Percentiles rank a stretch among this genome's conserved stretches.
Conservation (phyloP, 2,888 invertebrate genomes). For the Hecatera dysodea region DNA sequence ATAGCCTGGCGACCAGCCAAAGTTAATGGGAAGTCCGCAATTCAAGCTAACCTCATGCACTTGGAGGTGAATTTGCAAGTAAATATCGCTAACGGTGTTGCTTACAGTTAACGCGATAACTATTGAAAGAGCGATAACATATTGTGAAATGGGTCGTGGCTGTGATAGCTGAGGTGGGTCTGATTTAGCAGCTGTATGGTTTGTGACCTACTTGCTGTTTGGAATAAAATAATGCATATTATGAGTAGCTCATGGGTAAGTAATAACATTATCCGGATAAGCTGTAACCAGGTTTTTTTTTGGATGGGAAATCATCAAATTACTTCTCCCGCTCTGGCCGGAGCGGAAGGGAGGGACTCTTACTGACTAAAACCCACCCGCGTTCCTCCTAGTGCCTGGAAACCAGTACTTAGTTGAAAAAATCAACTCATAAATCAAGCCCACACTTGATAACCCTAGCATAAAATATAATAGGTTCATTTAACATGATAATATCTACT, state of each 20-base stretch:
- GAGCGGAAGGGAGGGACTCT: too few relatives aligned
- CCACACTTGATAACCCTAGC: neutral
- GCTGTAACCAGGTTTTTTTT: too few relatives aligned
- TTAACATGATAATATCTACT: neutral
- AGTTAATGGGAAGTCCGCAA: conserved; percentile 9
- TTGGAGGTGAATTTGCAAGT: conserved; percentile 46
- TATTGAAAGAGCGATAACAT: conserved; percentile 54
- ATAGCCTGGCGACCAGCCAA: conserved; percentile 44
- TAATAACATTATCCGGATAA: too few relatives aligned
- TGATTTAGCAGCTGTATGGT: neutral
- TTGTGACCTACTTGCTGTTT: neutral
- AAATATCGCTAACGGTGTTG: conserved; percentile 50
- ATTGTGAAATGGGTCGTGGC: conserved; percentile 44
- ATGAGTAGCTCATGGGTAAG: too few relatives aligned
- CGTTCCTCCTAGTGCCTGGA: too few relatives aligned
- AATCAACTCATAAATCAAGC: too few relatives aligned
- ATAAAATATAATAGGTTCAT: neutral
- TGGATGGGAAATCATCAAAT: too few relatives aligned
- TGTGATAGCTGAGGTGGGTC: conserved; percentile 9
- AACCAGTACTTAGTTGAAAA: too few relatives aligned
- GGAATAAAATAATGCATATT: neutral
- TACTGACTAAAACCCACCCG: too few relatives aligned
- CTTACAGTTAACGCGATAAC: conserved; percentile 45
- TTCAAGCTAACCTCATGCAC: conserved; percentile 39
- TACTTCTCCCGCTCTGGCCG: too few relatives aligned